Evolutionary conservation across 2,888 invertebrate species (phyloP).

Genomic region (Keiferia lycopersicella): DNA sequence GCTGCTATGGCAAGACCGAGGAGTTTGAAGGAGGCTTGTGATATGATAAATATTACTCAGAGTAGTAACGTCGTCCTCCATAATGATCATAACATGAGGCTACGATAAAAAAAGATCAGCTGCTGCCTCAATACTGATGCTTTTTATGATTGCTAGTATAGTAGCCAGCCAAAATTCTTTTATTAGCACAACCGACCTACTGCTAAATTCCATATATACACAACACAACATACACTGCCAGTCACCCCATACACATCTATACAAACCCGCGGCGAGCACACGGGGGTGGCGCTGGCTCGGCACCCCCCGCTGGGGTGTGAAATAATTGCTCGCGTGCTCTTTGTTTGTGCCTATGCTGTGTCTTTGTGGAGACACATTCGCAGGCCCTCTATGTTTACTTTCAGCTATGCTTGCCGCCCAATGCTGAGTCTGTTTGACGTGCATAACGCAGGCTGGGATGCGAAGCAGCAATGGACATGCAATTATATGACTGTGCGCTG

Average conservation of each 20-base stretch:
- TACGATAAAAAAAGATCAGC: no score
- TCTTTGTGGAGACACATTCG: slow-evolving; percentile 22
- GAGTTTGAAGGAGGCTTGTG: no score
- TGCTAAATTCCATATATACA: neutral
- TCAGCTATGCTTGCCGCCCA: neutral
- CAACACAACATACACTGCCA: neutral
- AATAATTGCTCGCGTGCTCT: slow-evolving; percentile 65
- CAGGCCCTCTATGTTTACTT: neutral
- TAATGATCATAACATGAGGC: no score
- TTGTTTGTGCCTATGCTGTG: slow-evolving; percentile 34
- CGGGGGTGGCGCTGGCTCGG: slow-evolving; percentile 45
- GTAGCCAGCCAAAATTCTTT: neutral
- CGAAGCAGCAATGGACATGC: no score
- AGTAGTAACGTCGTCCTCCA: no score
- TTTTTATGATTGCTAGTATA: no score
- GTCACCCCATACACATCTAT: slow-evolving; percentile 12
- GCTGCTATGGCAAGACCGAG: no score
- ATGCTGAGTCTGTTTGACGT: neutral
- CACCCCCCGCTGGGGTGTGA: slow-evolving; percentile 55
- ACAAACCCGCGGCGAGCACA: slow-evolving; percentile 32
- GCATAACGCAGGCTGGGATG: neutral
- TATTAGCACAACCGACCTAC: neutral
- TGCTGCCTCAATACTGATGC: no score
- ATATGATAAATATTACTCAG: no score
- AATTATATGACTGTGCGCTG: neutral